Evolutionary conservation across 2,113 vertebrate genomes (phyloP), one percentile per base, ranked within the genome.

Genomic region (Peromyscus californicus): DNA sequence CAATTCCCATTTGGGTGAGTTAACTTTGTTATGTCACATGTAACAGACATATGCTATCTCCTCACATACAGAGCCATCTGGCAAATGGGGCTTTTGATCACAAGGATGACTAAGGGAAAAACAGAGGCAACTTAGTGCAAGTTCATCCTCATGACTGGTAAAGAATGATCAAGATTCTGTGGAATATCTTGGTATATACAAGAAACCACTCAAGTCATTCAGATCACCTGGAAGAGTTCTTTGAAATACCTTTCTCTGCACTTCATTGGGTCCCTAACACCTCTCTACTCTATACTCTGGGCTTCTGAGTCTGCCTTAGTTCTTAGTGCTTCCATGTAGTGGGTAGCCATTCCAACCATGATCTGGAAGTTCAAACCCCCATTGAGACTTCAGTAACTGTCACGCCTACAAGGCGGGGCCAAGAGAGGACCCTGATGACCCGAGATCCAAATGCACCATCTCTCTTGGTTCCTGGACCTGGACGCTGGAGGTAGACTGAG

Each of bases 1-100:
- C 72, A 96, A 48, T 91, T 97, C 76, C 91, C 96, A 94, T 42
- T 85, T 59, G 74, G 75, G 93, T 94, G 70, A 92, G 90, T 94
- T 96, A 95, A 95, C 63, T 94, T 97, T 76, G 45, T 10, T 95
- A 69, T 65, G 74, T 93, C 76, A 86, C 61, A 94, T 92, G 31
- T 75, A 91, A 90, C 45, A 94, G 70, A 22, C 12, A 4, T n/a
- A 63, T 39, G 22, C 63, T 59, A 17, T 92, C 65, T 92, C 57
- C 63, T 70, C 69, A 92, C 48, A 69, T 85, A 83, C 11, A 31
- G 54, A 96, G 69, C 69, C 87, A 95, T 96, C 61, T 97, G 97
- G 78, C 45, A 95, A 96, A 97, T 93, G 45, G 61, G 59, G 9
- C 63, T 80, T 12, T 54, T 93, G 59, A 45, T 89, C 90, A 95